These are phyloP conservation scores for Cephonodes hylas DNA, from an alignment of 2,888 invertebrate species.

Conservation along the genomic window DNA sequence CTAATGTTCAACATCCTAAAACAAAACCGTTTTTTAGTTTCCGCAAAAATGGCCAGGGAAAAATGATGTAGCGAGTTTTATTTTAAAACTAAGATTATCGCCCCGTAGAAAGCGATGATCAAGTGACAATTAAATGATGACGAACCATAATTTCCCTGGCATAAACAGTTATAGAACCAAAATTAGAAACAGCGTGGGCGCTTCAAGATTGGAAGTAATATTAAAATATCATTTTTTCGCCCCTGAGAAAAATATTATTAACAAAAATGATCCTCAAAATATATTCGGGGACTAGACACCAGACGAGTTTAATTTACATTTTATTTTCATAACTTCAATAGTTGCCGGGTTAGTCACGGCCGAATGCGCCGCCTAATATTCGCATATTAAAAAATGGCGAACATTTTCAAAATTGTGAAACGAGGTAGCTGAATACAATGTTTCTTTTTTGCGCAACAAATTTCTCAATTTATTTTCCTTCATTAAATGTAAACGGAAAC, in stretches of 20 bases:
- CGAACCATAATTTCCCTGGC: neutral
- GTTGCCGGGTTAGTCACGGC: neutral
- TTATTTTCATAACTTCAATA: neutral
- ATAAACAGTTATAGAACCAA: neutral
- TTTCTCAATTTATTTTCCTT: conserved; percentile 39
- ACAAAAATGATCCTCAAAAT: neutral
- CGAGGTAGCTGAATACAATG: conserved; percentile 16
- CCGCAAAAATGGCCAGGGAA: too few relatives aligned
- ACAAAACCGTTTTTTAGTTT: too few relatives aligned
- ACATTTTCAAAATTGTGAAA: conserved; percentile 1
- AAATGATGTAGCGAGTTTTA: too few relatives aligned
- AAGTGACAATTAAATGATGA: too few relatives aligned
- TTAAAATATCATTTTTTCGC: neutral
- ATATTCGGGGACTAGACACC: neutral
- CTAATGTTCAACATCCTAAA: too few relatives aligned
- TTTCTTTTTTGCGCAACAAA: conserved; percentile 21
- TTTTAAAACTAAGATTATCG: too few relatives aligned
- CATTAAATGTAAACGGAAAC: conserved; percentile 41
- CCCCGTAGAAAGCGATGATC: too few relatives aligned
- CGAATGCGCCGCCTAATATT: neutral
- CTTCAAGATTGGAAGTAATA: neutral
- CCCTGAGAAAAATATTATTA: too few relatives aligned
- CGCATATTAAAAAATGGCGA: neutral
- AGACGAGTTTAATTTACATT: neutral
- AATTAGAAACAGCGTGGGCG: neutral